Base-by-base conservation (phyloP, 2,113 vertebrate genomes). In the Petaurus breviceps region DNA sequence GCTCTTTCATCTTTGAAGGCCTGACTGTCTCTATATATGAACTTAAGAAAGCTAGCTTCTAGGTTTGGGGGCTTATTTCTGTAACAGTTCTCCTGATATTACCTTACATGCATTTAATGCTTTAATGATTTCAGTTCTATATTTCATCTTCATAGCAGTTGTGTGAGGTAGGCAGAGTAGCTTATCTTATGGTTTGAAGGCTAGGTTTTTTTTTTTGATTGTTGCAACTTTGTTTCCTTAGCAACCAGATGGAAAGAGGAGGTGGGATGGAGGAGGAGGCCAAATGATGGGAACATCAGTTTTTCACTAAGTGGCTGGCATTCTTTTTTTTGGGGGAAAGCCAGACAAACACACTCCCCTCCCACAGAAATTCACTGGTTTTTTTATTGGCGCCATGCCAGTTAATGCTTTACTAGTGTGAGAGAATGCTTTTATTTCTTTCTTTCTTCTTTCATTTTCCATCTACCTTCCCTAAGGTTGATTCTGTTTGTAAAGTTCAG, bases 241-340 rank as follows among this genome's bases (percentile, higher is more conserved):
- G 95, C 94, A 96, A 96, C 91, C 61, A 96, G 95, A 43, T 95
- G 94, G 93, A 61, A 95, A 53, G 93, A 92, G 90, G 97, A 93
- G 90, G 91, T 52, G 93, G 92, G 14, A 53, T 61, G 47, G 91
- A 90, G 90, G 93, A 95, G 91, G 90, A 91, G 89, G 77, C 90
- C 90, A 55, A 89, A 57, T 61, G 55, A 46, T 91, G 55, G 52
- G 57, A 55, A 22, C 49, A 49, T 94, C 91, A 89, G 50, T 90
- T 28, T 25, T 55, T 51, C 37, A 51, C 8, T 37, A 51, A 90
- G 89, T 84, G 90, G 90, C 90, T 96, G 57, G 57, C 57, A 16
- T 9, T 93, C 49, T 89, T 68, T 91, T 92, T 91, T 92, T 49
- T 61, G 54, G 50, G 91, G 61, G 61, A 51, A 89, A 68, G 93